Conservation (phyloP, 23 tunicate species). For the Phallusia fumigata region DNA sequence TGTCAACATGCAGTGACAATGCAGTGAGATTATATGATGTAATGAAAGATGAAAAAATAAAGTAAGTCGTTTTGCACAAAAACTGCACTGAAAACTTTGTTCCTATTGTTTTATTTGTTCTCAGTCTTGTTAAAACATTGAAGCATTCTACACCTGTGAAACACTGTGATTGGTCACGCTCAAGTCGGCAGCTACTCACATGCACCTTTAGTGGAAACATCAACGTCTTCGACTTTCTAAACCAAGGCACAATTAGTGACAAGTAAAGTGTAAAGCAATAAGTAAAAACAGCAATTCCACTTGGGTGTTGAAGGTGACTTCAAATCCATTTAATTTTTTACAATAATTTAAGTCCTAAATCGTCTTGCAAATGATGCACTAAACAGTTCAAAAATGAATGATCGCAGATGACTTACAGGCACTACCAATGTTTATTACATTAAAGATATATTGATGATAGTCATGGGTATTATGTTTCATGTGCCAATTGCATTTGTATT, state of each 20-base stretch:
- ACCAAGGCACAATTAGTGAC: constrained; percentile 39
- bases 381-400: too few species aligned
- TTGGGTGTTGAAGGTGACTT: too few species aligned
- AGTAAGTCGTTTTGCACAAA: constrained; percentile 6
- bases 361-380: too few species aligned
- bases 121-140: constrained; percentile 30
- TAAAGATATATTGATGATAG: too few species aligned
- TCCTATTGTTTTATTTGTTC: not conserved
- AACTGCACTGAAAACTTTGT: not conserved
- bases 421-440: too few species aligned
- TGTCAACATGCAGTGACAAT: constrained; percentile 52
- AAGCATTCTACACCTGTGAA: constrained; percentile 14
- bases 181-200: constrained; percentile 55
- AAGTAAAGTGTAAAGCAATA: constrained; percentile 14
- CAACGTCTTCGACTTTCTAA: constrained; percentile 54
- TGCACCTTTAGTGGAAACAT: constrained; percentile 45
- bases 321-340: too few species aligned
- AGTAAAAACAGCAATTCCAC: too few species aligned
- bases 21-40: constrained; percentile 58
- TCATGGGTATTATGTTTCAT: not conserved
- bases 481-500: too few species aligned
- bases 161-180: constrained; percentile 77
- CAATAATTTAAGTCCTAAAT: too few species aligned
- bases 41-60: constrained; percentile 44
- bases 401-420: too few species aligned